Percentiles rank a stretch among this genome's conserved stretches.
These are phyloP conservation scores for Hydropsyche tenuis DNA, from an alignment of 1,140 invertebrate genomes.

Conservation along the genomic window DNA sequence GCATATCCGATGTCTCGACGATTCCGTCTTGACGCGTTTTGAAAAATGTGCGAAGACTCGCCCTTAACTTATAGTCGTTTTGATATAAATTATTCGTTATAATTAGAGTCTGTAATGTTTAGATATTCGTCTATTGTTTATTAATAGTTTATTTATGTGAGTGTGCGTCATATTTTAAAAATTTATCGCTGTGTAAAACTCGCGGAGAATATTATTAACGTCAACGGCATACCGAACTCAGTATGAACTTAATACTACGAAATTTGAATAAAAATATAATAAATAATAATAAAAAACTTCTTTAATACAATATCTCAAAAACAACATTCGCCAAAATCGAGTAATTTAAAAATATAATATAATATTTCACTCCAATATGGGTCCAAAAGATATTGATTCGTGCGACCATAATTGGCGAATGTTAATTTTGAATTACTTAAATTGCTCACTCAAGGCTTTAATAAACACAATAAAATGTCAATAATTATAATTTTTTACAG, in stretches of 20 bases:
- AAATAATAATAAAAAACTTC: not conserved
- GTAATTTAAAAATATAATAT: too few relatives aligned
- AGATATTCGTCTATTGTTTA: not conserved
- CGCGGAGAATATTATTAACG: constrained; percentile 16
- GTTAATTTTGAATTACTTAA: too few relatives aligned
- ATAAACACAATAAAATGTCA: too few relatives aligned
- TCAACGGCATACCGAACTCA: constrained; percentile 21
- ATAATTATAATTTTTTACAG: too few relatives aligned
- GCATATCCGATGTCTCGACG: too few relatives aligned
- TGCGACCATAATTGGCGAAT: too few relatives aligned
- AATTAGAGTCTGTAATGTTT: constrained; percentile 10
- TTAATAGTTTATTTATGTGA: not conserved
- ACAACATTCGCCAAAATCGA: too few relatives aligned
- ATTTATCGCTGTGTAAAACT: constrained; percentile 22
- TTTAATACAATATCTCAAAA: not conserved
- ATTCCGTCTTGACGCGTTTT: not conserved
- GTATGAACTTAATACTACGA: constrained; percentile 13
- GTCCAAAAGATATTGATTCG: too few relatives aligned
- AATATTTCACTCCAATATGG: too few relatives aligned
- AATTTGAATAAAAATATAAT: constrained; percentile 19
- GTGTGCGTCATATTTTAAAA: not conserved
- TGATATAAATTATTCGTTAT: constrained; percentile 9
- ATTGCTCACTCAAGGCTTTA: too few relatives aligned
- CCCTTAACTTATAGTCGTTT: not conserved
- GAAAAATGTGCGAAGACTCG: not conserved